Evolutionary conservation across 2,797 vertebrate species (phyloP).

Genomic region (Pseudochirops cupreus): DNA sequence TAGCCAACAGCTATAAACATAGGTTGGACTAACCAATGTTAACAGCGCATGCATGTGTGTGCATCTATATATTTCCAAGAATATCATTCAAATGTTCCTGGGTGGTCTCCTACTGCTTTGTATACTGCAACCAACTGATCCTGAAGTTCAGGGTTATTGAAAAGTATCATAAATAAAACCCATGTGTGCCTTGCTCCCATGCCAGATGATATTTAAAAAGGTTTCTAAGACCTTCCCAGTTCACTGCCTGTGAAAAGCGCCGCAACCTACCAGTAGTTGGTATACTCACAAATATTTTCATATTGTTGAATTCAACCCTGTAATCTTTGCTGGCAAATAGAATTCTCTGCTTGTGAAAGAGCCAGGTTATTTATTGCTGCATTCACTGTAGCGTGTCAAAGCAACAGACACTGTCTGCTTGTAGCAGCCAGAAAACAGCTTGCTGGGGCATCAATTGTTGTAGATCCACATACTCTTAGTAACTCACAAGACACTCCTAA

Average conservation of each 20-base stretch:
- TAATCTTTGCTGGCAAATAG: constrained; percentile 69
- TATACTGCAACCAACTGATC: constrained; percentile 66
- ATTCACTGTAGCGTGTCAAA: constrained; percentile 58
- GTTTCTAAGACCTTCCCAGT: constrained; percentile 60
- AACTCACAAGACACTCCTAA: constrained; percentile 48
- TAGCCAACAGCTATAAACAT: constrained; percentile 35
- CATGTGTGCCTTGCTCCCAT: constrained; percentile 64
- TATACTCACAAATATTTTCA: constrained; percentile 71
- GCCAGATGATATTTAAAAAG: constrained; percentile 72
- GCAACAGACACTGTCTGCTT: constrained; percentile 51
- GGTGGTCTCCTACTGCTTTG: constrained; percentile 73
- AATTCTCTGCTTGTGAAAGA: constrained; percentile 34
- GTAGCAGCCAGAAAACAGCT: constrained; percentile 47
- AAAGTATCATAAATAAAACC: constrained; percentile 76
- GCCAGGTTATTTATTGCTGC: constrained; percentile 65
- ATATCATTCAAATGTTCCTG: constrained; percentile 69
- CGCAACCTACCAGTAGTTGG: constrained; percentile 55
- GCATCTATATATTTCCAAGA: constrained; percentile 45
- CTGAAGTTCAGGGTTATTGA: constrained; percentile 66
- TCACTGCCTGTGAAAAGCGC: constrained; percentile 57
- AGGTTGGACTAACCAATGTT: constrained; percentile 10
- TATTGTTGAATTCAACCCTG: constrained; percentile 42
- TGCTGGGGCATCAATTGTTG: constrained; percentile 3
- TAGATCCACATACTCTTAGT: background rate
- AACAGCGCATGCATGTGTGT: constrained; percentile 6